Base-by-base conservation (phyloP, 2,113 vertebrate genomes). In the Channa maculata region DNA sequence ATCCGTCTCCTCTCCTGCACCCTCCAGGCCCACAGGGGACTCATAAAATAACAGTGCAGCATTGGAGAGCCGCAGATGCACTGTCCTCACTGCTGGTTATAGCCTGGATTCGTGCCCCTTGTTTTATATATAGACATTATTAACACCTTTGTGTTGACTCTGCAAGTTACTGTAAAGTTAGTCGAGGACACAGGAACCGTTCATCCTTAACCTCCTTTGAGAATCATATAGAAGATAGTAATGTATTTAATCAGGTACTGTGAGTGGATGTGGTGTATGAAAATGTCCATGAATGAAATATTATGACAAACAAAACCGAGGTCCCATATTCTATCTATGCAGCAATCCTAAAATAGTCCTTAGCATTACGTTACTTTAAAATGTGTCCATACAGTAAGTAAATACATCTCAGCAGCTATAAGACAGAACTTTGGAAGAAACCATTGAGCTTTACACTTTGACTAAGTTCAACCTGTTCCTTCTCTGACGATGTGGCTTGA, bases 21-120 rank as follows among this genome's bases (percentile, higher is more conserved):
- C 79, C 86, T 86, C 43, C 12, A 52, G 74, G 46, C 57, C 37
- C 81, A 52, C 75, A 2, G 8, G 71, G 72, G 82, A 81, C 58
- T 74, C 78, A 67, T 86, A 66, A 89, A 82, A 88, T 73, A 83
- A 79, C 34, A 59, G 85, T 71, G 68, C 71, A 52, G 70, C 57
- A 5, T 2, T 34, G 63, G 24, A 24, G 24, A 24, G 24, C 24
- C 24, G 24, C 24, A 24, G 24, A 24, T 24, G 24, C 24, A 24
- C 57, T 65, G 66, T 80, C 72, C 71, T 82, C 69, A 12, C 60
- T 24, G 52, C 50, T 49, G 54, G 61, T 59, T 71, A 41, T 46
- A 65, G 41, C 49, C 50, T 67, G 53, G 52, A 54, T 37, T 33
- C n/a, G 53, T 43, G 41, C 45, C 53, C 71, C 51, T 49, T 66